Percentiles rank a stretch among this genome's conserved stretches.
These are phyloP conservation scores for Lycaena phlaeas DNA, from an alignment of 2,888 invertebrate species.

Conservation along the genomic window DNA sequence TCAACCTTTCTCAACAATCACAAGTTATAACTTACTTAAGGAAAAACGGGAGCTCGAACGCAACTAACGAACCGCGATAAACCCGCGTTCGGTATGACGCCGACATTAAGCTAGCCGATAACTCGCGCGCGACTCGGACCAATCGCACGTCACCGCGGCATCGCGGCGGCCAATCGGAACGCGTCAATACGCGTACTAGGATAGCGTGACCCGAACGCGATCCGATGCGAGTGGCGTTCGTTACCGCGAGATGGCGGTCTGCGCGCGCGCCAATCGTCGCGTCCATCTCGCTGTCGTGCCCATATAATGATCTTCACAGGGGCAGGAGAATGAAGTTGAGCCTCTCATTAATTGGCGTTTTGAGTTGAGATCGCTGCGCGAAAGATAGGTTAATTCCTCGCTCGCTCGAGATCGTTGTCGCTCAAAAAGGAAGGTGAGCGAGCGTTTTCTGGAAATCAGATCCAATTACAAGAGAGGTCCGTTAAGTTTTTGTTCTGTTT, in stretches of 20 bases:
- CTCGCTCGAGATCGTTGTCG: slow-evolving; percentile 67
- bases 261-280: slow-evolving; percentile 65
- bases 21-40: slow-evolving; percentile 69
- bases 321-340: slow-evolving; percentile 72
- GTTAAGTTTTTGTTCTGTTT: slow-evolving; percentile 71
- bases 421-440: slow-evolving; percentile 69
- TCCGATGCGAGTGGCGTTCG: slow-evolving; percentile 65
- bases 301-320: slow-evolving; percentile 74
- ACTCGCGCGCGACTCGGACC: slow-evolving; percentile 48
- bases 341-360: slow-evolving; percentile 73
- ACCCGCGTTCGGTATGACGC: slow-evolving; percentile 57
- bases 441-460: slow-evolving; percentile 72
- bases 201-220: slow-evolving; percentile 71
- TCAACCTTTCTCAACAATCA: slow-evolving; percentile 59
- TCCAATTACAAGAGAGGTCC: slow-evolving; percentile 68
- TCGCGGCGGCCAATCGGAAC: slow-evolving; percentile 62
- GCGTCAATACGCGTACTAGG: slow-evolving; percentile 59
- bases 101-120: slow-evolving; percentile 54
- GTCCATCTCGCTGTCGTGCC: slow-evolving; percentile 72
- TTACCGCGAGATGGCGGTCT: slow-evolving; percentile 68
- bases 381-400: slow-evolving; percentile 73
- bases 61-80: slow-evolving; percentile 63
- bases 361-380: slow-evolving; percentile 70
- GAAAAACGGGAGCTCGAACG: slow-evolving; percentile 57
- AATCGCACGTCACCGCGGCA: slow-evolving; percentile 57